Evolutionary conservation across 2,113 vertebrate genomes (phyloP), one percentile per base, ranked within the genome.

Genomic region (Bujurquina vittata): DNA sequence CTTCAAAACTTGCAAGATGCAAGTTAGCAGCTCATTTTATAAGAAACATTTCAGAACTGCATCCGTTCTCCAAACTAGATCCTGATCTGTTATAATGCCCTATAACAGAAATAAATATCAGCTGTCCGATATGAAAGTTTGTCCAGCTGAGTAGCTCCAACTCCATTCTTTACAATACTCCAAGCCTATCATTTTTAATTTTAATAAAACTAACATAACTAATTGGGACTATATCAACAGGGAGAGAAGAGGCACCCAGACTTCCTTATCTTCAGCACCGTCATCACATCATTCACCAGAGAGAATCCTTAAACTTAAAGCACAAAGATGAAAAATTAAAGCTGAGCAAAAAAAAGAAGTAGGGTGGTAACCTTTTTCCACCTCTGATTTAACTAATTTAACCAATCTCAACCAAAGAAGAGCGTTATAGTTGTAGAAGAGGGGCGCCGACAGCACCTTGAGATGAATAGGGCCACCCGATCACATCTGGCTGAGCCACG

Each of bases 391-490:
- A 31, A 5, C 61, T 75, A 77, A 84, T 83, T 63, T 26, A 5
- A 63, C 67, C 11, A 61, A 75, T 74, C 81, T 84, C 4, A 12
- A 62, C 79, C 40, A 22, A 79, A 31, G 40, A 37, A 18, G 14
- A 79, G 78, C 14, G 67, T 54, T 40, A 37, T 11, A 22, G 59
- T 55, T 11, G n/a, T 14, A 18, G 23, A 80, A 74, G 61, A 78
- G 43, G 72, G 55, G 26, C 29, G 29, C 60, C 84, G 89, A 81
- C 82, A 76, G 87, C 88, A 91, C 85, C 91, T 93, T 87, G 83
- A 90, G 84, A 90, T 91, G 84, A 92, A 92, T 80, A 85, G 46
- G 81, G 77, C 81, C 85, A 89, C 80, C 60, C 54, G 55, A 80
- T 90, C 65, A 84, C 43, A 54, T 85, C 88, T 92, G 90, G 87